Percentiles rank a stretch among this genome's conserved stretches.
These are phyloP conservation scores for Drosophila tani DNA, from an alignment of 1,140 invertebrate species.

Conservation along the genomic window DNA sequence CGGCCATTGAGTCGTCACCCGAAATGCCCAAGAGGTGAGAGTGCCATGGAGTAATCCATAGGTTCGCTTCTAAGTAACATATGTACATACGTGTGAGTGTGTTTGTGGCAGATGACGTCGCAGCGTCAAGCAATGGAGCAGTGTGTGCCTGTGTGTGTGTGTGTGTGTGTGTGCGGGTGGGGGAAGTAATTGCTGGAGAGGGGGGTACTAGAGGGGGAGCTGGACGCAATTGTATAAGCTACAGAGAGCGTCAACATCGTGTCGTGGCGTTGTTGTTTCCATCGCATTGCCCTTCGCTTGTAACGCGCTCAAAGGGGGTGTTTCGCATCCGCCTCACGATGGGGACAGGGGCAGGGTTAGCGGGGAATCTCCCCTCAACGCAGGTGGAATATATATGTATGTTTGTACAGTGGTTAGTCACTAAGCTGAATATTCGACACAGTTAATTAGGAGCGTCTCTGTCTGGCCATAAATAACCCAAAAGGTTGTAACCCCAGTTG, in stretches of 20 bases:
- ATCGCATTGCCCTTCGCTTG: conserved; percentile 22
- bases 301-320: conserved; percentile 59
- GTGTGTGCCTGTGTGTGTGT: neutral
- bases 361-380: conserved; percentile 1
- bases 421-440: conserved; percentile 25
- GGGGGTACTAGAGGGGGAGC: neutral
- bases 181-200: conserved; percentile 17
- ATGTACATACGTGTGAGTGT: conserved; percentile 9
- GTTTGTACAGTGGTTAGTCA: conserved; percentile 46
- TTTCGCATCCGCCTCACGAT: conserved; percentile 47
- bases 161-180: neutral
- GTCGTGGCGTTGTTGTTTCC: conserved; percentile 67
- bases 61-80: conserved; percentile 22
- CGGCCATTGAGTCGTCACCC: conserved; percentile 81
- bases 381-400: conserved; percentile 24
- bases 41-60: conserved; percentile 17
- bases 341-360: neutral
- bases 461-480: conserved; percentile 8
- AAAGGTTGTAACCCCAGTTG: neutral
- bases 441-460: conserved; percentile 20
- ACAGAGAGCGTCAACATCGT: conserved; percentile 56
- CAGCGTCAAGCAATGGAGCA: conserved; percentile 27
- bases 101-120: conserved; percentile 72
- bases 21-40: conserved; percentile 85
- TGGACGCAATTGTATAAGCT: conserved; percentile 45